Evolutionary conservation across 2,113 vertebrate genomes (phyloP).

Genomic region (Aegypius monachus): DNA sequence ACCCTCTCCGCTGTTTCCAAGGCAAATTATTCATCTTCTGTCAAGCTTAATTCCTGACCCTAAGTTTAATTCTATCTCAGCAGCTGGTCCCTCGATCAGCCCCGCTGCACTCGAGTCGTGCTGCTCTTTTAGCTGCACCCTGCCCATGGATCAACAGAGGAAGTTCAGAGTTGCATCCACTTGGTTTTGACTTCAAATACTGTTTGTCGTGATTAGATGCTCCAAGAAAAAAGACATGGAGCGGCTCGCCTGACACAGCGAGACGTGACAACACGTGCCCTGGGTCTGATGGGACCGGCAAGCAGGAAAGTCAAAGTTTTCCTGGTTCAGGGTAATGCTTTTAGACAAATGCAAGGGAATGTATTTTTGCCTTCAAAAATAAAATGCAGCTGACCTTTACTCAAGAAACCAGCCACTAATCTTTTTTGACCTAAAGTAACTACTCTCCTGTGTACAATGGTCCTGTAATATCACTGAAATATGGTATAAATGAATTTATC

Average conservation of each 20-base stretch:
- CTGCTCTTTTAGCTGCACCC: neutral
- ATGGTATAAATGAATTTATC: neutral
- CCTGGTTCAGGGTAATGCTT: neutral
- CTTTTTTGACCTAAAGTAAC: neutral
- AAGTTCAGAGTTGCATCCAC: neutral
- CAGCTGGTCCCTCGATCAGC: neutral
- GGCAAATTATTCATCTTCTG: constrained; percentile 51
- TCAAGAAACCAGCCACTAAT: neutral
- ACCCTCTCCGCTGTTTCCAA: neutral
- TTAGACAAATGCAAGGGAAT: neutral
- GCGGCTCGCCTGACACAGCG: neutral
- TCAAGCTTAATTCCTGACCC: constrained; percentile 38
- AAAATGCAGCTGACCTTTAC: neutral
- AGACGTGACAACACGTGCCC: neutral
- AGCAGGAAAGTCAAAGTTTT: neutral
- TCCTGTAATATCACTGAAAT: neutral
- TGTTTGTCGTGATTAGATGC: neutral
- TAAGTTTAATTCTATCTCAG: constrained; percentile 43
- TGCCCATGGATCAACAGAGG: neutral
- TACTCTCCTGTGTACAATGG: neutral
- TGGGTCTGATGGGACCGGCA: neutral
- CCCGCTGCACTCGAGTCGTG: neutral
- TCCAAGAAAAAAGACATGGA: neutral
- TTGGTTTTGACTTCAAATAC: neutral
- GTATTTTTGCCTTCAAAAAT: neutral